Conservation (phyloP, 2,888 invertebrate genomes). For the Drosophila helvetica region DNA sequence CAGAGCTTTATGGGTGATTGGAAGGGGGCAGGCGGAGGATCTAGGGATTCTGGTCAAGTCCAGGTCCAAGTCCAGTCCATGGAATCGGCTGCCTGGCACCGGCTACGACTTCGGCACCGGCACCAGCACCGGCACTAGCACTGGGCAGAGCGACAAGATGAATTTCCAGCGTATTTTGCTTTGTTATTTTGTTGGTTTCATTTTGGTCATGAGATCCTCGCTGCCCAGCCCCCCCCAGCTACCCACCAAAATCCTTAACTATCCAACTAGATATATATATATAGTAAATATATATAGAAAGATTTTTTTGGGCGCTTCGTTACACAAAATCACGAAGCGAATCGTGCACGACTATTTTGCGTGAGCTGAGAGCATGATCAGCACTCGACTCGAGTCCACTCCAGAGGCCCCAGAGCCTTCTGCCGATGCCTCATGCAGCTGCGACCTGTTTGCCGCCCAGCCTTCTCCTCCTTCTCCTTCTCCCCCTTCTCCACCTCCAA, state of each 20-base stretch:
- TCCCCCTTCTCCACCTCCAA: not conserved
- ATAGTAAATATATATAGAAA: constrained; percentile 36
- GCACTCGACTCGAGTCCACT: constrained; percentile 35
- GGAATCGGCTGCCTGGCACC: constrained; percentile 24
- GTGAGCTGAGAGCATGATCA: constrained; percentile 83
- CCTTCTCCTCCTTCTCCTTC: not conserved
- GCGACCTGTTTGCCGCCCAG: constrained; percentile 39
- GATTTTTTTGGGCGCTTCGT: constrained; percentile 80
- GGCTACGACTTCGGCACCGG: constrained; percentile 21
- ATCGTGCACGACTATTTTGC: constrained; percentile 84
- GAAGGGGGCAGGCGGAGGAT: not conserved
- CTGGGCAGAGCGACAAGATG: constrained; percentile 59
- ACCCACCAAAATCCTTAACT: not conserved
- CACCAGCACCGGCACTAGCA: constrained; percentile 26
- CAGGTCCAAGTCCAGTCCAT: constrained; percentile 19
- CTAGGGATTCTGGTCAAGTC: not conserved
- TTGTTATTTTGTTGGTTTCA: constrained; percentile 59
- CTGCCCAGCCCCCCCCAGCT: constrained; percentile 23
- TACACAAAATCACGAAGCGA: constrained; percentile 84
- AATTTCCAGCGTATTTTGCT: constrained; percentile 74
- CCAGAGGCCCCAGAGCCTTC: not conserved
- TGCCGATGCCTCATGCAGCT: constrained; percentile 26
- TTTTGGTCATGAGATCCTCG: constrained; percentile 71
- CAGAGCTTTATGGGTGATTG: not conserved
- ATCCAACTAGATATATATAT: constrained; percentile 59